A percentile compares a stretch with the other conserved stretches of the same genome.
Evolutionary conservation across 2,888 invertebrate genomes (phyloP).

Genomic region (Folsomia candida): DNA sequence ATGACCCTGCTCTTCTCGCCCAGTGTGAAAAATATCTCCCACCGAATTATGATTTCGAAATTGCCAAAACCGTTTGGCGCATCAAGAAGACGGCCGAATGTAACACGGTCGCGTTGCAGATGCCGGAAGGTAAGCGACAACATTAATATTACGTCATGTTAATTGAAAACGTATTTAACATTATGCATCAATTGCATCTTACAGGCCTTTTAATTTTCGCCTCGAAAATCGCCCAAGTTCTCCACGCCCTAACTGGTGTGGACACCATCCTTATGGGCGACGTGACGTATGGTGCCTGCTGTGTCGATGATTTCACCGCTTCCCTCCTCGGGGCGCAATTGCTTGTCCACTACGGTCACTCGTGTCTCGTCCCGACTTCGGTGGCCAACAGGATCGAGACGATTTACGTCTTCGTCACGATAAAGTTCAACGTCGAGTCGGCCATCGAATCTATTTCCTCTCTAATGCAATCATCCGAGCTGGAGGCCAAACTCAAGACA

Average conservation of each 20-base stretch:
- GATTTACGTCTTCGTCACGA: slow-evolving; percentile 96
- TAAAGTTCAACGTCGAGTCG: slow-evolving; percentile 90
- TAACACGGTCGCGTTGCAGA: slow-evolving; percentile 87
- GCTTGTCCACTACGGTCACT: slow-evolving; percentile 95
- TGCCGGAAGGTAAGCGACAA: slow-evolving; percentile 75
- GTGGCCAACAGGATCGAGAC: slow-evolving; percentile 82
- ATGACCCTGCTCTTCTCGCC: slow-evolving; percentile 69
- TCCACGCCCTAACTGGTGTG: slow-evolving; percentile 76
- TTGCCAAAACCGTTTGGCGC: slow-evolving; percentile 96
- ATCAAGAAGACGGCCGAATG: slow-evolving; percentile 73
- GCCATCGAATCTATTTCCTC: slow-evolving; percentile 81
- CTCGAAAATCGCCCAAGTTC: slow-evolving; percentile 89
- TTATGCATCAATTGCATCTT: too few relatives aligned
- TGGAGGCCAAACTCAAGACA: background rate
- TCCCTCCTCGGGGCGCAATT: slow-evolving; percentile 83
- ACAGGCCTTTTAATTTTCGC: slow-evolving; percentile 79
- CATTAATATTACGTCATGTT: too few relatives aligned
- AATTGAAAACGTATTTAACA: too few relatives aligned
- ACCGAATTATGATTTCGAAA: slow-evolving; percentile 94
- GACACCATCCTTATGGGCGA: slow-evolving; percentile 97
- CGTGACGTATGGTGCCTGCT: slow-evolving; percentile 98
- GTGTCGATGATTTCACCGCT: slow-evolving; percentile 95
- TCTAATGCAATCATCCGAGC: slow-evolving; percentile 51
- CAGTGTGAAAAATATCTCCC: slow-evolving; percentile 73
- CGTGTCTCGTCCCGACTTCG: slow-evolving; percentile 88